These are phyloP conservation scores for Temnothorax nylanderi DNA, from an alignment of 1,140 invertebrate species.

Conservation along the genomic window DNA sequence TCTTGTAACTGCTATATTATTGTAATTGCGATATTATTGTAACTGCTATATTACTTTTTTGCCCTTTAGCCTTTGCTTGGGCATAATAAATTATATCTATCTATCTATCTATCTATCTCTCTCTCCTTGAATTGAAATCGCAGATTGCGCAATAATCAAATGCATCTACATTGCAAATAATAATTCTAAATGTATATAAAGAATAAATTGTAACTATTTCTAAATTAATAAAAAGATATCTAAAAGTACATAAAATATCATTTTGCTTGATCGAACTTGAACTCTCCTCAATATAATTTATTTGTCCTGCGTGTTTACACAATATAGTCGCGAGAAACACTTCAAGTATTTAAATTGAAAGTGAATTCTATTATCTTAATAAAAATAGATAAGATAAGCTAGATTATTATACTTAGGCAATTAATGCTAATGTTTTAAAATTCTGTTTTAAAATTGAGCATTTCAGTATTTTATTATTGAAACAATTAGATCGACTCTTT, in stretches of 20 bases:
- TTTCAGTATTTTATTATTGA: background rate
- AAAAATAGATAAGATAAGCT: background rate
- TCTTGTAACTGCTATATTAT: too few species aligned
- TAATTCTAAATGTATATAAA: constrained; percentile 15
- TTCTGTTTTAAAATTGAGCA: background rate
- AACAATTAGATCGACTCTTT: background rate
- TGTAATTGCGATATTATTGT: too few species aligned
- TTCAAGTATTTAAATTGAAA: background rate
- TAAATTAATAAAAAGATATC: background rate
- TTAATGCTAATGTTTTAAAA: background rate
- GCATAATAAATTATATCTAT: too few species aligned
- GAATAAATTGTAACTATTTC: background rate
- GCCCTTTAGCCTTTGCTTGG: too few species aligned
- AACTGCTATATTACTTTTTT: too few species aligned
- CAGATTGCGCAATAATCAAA: background rate
- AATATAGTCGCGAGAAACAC: background rate
- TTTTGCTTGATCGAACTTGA: background rate
- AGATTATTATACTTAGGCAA: background rate
- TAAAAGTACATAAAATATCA: background rate
- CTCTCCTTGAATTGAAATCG: constrained; percentile 12
- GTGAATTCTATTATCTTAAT: background rate
- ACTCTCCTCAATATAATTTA: background rate
- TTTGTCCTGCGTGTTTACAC: background rate
- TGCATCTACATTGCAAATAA: background rate
- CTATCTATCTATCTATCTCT: too few species aligned